Evolutionary conservation across 2,797 vertebrate genomes (phyloP).

Genomic region (Serranus cabrilla): DNA sequence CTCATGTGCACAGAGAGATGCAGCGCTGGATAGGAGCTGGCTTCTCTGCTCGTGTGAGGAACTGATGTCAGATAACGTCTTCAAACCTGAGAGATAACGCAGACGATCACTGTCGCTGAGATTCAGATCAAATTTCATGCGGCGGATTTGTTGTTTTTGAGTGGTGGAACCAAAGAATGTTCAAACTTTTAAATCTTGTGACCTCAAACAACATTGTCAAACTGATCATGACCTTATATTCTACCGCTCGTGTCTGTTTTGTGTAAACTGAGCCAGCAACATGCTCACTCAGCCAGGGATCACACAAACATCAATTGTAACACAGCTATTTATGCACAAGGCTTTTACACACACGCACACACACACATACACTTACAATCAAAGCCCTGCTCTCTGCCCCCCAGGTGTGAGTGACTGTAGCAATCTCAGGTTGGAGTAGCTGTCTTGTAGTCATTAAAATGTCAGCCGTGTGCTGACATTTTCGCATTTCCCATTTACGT

Average conservation of each 20-base stretch:
- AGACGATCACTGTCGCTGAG: conserved; percentile 13
- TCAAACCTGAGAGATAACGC: conserved; percentile 7
- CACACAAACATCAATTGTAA: neutral
- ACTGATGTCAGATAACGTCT: conserved; percentile 39
- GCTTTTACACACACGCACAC: neutral
- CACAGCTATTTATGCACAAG: neutral
- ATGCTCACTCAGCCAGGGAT: neutral
- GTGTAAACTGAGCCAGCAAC: conserved; percentile 1
- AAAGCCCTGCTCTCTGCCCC: conserved; percentile 27
- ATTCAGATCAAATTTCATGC: conserved; percentile 1
- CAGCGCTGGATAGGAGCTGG: neutral
- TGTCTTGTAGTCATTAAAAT: conserved; percentile 79
- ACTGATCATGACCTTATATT: neutral
- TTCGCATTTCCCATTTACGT: conserved; percentile 69
- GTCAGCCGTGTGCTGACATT: conserved; percentile 77
- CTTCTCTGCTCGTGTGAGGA: conserved; percentile 19
- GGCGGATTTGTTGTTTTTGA: neutral
- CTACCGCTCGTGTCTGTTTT: neutral
- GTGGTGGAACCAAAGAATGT: neutral
- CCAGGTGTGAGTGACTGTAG: conserved; percentile 63
- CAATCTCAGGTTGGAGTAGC: conserved; percentile 63
- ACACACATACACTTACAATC: neutral
- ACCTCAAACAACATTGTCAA: neutral
- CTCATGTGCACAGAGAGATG: conserved; percentile 6
- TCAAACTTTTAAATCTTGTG: neutral